Conservation (phyloP, 1,140 invertebrate genomes). For the Anoplolepis gracilipes region DNA sequence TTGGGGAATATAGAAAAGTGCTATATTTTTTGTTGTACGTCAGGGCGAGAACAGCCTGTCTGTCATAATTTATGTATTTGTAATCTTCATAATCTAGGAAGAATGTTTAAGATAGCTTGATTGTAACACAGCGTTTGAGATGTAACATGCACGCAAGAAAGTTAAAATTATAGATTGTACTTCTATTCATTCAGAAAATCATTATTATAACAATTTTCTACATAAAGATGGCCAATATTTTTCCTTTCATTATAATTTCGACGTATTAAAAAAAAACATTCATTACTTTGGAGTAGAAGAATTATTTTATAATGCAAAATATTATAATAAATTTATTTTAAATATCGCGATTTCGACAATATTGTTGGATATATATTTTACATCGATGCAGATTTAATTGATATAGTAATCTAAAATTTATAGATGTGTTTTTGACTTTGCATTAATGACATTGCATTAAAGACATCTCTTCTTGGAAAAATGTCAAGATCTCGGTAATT, state of each 20-base stretch:
- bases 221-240: neutral
- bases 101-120: neutral
- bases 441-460: neutral
- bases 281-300: neutral
- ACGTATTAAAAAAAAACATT: neutral
- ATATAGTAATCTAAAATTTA: slow-evolving; percentile 23
- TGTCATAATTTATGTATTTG: slow-evolving; percentile 5
- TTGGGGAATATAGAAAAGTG: slow-evolving; percentile 26
- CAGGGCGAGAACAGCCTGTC: slow-evolving; percentile 24
- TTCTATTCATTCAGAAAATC: neutral
- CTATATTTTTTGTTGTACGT: slow-evolving; percentile 35
- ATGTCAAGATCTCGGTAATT: neutral
- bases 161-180: slow-evolving; percentile 11
- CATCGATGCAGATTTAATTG: slow-evolving; percentile 22
- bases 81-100: slow-evolving; percentile 10
- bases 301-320: neutral
- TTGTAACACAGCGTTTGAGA: neutral
- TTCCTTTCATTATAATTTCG: neutral
- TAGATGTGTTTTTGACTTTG: slow-evolving; percentile 16
- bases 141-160: neutral
- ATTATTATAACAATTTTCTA: neutral
- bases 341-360: neutral
- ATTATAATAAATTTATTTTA: neutral
- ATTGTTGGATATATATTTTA: neutral
- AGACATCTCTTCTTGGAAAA: neutral